phyloP scores from a whole-genome alignment of 2,888 invertebrate species.

The Aleiodes leptofemur region DNA sequence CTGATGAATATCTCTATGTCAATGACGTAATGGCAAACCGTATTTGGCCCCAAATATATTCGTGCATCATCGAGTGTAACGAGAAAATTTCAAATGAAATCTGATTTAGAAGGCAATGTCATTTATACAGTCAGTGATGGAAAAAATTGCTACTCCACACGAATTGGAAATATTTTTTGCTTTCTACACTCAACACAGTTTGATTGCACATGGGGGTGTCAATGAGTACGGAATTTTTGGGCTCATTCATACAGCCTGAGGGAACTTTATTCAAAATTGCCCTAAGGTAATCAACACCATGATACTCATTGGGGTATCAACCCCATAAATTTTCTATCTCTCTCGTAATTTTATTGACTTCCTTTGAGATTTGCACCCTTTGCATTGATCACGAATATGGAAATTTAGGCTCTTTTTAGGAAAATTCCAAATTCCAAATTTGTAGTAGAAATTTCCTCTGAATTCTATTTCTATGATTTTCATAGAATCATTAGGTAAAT shows the following conservation, averaged over 20 bases:
- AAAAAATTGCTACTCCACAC: neutral
- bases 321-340: neutral
- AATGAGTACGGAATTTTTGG: neutral
- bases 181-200: neutral
- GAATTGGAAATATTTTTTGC: slow-evolving; percentile 5
- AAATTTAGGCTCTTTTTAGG: neutral
- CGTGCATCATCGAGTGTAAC: slow-evolving; percentile 52
- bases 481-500: no score
- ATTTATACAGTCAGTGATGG: slow-evolving; percentile 33
- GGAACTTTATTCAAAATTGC: neutral
- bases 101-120: slow-evolving; percentile 52
- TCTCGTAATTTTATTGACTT: neutral
- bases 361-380: slow-evolving; percentile 34
- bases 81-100: slow-evolving; percentile 51
- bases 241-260: neutral
- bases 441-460: no score
- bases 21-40: neutral
- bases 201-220: neutral
- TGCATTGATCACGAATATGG: neutral
- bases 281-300: neutral
- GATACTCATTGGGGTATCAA: neutral
- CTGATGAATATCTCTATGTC: slow-evolving; percentile 15
- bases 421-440: no score
- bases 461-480: no score
- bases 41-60: slow-evolving; percentile 22